phyloP scores from a whole-genome alignment of 2,888 invertebrate species.

The Drosophila emarginata region DNA sequence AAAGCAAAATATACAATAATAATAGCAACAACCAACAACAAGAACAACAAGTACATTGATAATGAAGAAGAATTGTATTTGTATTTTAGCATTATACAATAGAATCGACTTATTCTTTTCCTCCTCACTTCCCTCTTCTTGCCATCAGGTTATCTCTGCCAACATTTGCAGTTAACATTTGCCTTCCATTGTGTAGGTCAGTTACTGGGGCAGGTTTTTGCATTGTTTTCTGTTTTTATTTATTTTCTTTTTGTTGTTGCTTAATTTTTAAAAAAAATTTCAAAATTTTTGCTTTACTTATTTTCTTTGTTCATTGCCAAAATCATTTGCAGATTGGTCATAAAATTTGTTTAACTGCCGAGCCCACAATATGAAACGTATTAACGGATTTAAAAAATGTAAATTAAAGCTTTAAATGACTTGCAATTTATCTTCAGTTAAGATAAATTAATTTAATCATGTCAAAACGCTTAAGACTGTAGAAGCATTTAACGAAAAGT shows the following conservation, averaged over 20 bases:
- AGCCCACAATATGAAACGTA: constrained; percentile 16
- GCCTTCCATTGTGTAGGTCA: constrained; percentile 62
- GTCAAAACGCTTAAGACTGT: neutral
- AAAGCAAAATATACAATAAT: constrained; percentile 38
- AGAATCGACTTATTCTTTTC: constrained; percentile 40
- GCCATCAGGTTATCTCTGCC: constrained; percentile 32
- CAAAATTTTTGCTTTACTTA: constrained; percentile 19
- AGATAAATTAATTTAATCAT: neutral
- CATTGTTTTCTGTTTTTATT: constrained; percentile 31
- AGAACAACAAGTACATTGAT: constrained; percentile 56
- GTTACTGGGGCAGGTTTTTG: constrained; percentile 65
- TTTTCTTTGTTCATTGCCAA: constrained; percentile 43
- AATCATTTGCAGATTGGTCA: constrained; percentile 64
- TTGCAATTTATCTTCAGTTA: neutral
- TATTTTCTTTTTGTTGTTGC: no score
- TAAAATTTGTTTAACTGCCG: constrained; percentile 46
- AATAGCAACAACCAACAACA: constrained; percentile 32
- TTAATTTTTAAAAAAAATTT: no score
- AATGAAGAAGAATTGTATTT: constrained; percentile 58
- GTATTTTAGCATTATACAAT: constrained; percentile 40
- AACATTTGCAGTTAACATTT: constrained; percentile 66
- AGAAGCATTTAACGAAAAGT: neutral
- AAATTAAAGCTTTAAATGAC: neutral
- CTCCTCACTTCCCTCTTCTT: neutral
- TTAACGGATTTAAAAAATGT: neutral